phyloP scores from a whole-genome alignment of 2,797 vertebrate genomes.

The Anguilla obscura region DNA sequence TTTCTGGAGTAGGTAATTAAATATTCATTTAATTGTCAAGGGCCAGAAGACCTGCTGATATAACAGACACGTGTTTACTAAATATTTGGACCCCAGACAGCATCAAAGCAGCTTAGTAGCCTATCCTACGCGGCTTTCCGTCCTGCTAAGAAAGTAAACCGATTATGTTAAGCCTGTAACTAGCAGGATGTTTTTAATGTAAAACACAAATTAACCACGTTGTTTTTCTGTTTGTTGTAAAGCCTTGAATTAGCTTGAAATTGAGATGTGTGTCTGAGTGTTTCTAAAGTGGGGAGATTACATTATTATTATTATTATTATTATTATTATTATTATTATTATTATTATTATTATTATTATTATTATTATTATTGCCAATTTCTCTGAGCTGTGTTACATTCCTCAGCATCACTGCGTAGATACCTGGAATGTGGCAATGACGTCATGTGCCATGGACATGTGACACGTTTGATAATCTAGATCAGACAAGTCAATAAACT shows the following conservation, averaged over 20 bases:
- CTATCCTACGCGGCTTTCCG: conserved; percentile 38
- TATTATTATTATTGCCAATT: no score
- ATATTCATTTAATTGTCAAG: neutral
- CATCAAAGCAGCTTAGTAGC: conserved; percentile 63
- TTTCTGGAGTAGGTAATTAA: conserved; percentile 12
- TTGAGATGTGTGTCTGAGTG: neutral
- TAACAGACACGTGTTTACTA: no score
- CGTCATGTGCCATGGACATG: no score
- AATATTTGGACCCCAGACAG: conserved; percentile 15
- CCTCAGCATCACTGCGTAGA: no score
- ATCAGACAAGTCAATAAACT: no score
- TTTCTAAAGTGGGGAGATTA: neutral
- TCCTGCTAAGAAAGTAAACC: conserved; percentile 55
- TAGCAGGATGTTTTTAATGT: conserved; percentile 55
- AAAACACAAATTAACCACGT: conserved; percentile 43
- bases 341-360: no score
- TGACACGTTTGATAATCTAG: no score
- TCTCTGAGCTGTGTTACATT: no score
- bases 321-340: no score
- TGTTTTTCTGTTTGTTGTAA: conserved; percentile 51
- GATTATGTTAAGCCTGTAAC: conserved; percentile 57
- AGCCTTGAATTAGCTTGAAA: conserved; percentile 35
- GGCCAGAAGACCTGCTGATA: neutral
- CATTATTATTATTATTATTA: no score
- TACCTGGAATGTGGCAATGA: no score